These are phyloP conservation scores for Cryptus viduatorius DNA, from an alignment of 2,888 invertebrate genomes.

Conservation along the genomic window DNA sequence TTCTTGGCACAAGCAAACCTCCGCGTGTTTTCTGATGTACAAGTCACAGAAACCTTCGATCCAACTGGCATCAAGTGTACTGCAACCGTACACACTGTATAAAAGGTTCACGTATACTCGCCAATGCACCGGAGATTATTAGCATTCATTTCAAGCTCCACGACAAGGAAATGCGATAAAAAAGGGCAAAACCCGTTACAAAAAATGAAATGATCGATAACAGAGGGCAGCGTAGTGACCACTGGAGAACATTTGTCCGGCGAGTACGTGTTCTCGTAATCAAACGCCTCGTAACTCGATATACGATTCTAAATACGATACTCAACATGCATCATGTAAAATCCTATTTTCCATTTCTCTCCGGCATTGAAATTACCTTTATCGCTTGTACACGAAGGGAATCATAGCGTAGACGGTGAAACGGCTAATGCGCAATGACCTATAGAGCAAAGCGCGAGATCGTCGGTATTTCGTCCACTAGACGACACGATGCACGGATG, in stretches of 20 bases:
- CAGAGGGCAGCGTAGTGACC: not conserved
- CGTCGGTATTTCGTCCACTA: conserved; percentile 7
- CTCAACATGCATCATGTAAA: not conserved
- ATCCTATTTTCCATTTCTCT: no score
- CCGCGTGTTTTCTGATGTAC: not conserved
- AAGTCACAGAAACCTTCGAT: conserved; percentile 22
- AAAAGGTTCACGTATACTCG: conserved; percentile 25
- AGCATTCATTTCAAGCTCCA: not conserved
- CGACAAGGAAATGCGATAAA: not conserved
- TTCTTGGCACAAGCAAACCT: not conserved
- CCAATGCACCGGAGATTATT: not conserved
- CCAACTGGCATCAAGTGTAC: conserved; percentile 44
- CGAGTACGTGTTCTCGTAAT: conserved; percentile 11
- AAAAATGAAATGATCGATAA: conserved; percentile 46
- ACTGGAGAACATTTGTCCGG: conserved; percentile 42
- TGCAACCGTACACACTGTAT: not conserved
- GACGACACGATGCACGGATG: not conserved
- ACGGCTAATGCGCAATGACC: not conserved
- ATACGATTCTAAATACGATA: conserved; percentile 41
- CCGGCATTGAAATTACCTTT: no score
- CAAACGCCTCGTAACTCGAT: conserved; percentile 29
- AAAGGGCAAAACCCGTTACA: not conserved
- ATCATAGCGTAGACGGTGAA: not conserved
- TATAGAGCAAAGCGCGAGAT: not conserved
- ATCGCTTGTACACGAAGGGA: not conserved